Base-by-base conservation (phyloP, 2,888 invertebrate species). In the Ichneumoninae sp. region DNA sequence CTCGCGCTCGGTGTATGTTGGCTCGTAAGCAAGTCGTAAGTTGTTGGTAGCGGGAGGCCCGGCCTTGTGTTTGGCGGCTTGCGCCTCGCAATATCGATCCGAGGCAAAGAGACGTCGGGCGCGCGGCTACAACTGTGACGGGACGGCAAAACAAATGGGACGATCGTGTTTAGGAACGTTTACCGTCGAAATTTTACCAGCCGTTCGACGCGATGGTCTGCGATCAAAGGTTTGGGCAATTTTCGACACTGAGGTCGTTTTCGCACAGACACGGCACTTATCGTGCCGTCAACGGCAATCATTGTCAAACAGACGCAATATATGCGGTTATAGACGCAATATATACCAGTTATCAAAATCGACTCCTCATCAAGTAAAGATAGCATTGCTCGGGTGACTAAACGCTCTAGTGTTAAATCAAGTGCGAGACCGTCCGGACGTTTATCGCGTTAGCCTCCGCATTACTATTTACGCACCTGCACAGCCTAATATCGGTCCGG, bases 11-110 rank as follows among this genome's bases (percentile, higher is more conserved):
- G 47, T 40, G 8, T 68, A 44, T 5, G 47, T 19, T 40, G 52
- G 65, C 36, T 36, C 52, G 60, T 30, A 76, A 76, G 76, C 76
- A 66, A 76, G 76, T 66, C 66, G 76, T 76, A 76, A 66, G 76
- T 76, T 76, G 76, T 76, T 76, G 76, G 76, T 66, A 40, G 76
- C 52, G 52, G 66, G 66, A 76, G 66, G 76, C 76, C 65, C 65
- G 65, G 76, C 76, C 76, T 76, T 76, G 76, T 76, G 80, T 70
- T 75, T 85, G 81, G 68, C 60, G 75, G 76, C 79, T 70, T 60
- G 66, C 80, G 78, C 76, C 81, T 81, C 84, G 84, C 84, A 78
- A 81, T 84, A 84, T 84, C 84, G 81, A 84, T 84, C 81, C 74
- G 71, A 65, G 52, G 74, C 69, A 63, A 65, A 75, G 74, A 65